Conservation (phyloP, 30 jellyfish, hydroid and myxozoan species). For the Pseudorhiza aurosa region DNA sequence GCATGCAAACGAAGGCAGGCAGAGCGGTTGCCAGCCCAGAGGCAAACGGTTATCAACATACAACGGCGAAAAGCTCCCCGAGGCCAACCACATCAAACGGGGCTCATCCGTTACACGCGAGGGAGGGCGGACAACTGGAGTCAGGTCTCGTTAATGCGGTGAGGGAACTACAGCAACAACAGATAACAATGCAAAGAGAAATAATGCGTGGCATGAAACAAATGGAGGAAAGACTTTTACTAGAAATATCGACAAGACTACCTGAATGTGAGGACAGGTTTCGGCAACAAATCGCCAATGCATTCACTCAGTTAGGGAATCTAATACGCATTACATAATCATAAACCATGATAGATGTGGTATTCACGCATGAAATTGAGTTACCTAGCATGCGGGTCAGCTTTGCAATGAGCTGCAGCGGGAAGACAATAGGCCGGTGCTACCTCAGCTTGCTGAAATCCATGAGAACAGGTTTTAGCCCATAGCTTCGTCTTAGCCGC, state of each 20-base stretch:
- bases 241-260: constrained; percentile 37
- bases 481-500: too few species aligned
- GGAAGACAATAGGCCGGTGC: too few species aligned
- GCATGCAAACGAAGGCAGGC: not conserved
- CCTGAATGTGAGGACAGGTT: constrained; percentile 63
- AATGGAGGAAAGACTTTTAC: constrained; percentile 58
- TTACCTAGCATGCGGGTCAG: not conserved
- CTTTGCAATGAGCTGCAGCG: not conserved
- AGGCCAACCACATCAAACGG: not conserved
- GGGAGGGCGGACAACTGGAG: constrained; percentile 5
- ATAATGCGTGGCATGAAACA: constrained; percentile 45
- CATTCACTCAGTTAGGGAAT: constrained; percentile 59
- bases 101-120: not conserved
- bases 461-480: too few species aligned
- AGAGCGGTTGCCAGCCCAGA: not conserved
- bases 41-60: not conserved
- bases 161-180: constrained; percentile 71
- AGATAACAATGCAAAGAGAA: constrained; percentile 68
- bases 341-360: not conserved
- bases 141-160: constrained; percentile 56
- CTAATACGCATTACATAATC: constrained; percentile 48
- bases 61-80: not conserved
- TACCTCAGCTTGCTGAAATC: too few species aligned
- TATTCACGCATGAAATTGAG: not conserved
- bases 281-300: constrained; percentile 69